Base-by-base conservation (phyloP, 2,113 vertebrate genomes). In the Eptesicus fuscus region DNA sequence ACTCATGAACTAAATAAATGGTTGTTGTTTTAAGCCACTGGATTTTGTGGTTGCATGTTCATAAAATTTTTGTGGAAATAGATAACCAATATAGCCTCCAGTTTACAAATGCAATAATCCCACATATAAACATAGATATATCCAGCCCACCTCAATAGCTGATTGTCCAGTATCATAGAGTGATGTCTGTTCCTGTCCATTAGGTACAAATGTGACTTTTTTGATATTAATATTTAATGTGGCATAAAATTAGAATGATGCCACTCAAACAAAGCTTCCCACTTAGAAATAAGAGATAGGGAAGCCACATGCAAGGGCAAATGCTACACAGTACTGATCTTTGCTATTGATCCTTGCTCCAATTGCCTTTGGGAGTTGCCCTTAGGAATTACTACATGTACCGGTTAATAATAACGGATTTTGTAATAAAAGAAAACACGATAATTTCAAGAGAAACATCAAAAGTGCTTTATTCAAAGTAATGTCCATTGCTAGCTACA, bases 11-110 rank as follows among this genome's bases (percentile, higher is more conserved):
- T 95, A 95, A 96, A 83, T 74, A 95, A 95, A 90, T n/a, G 74
- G 44, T 88, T 71, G 73, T 96, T 92, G 73, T 95, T 95, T 96
- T 93, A 95, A 94, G 83, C 86, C 96, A 91, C 88, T 94, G 83
- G 69, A 90, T 91, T 94, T 94, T 93, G 88, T 88, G 93, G 96
- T 92, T 94, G 37, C 78, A 65, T 95, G 78, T 94, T 95, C 97
- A 85, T 79, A 97, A 59, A 85, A 94, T 97, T 96, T 89, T 93
- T 97, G 88, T 93, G 95, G 92, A 91, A 96, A 76, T 12, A 96
- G 82, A 97, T 86, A 91, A 95, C 85, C 94, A 95, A 67, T 37
- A 95, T 47, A 92, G 73, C 37, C 73, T 86, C 40, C 22, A 70
- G 53, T 74, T 95, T 88, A 95, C 35, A 91, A 96, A 90, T 83